Base-by-base conservation (phyloP, 2,797 vertebrate genomes). In the Psittacula echo region DNA sequence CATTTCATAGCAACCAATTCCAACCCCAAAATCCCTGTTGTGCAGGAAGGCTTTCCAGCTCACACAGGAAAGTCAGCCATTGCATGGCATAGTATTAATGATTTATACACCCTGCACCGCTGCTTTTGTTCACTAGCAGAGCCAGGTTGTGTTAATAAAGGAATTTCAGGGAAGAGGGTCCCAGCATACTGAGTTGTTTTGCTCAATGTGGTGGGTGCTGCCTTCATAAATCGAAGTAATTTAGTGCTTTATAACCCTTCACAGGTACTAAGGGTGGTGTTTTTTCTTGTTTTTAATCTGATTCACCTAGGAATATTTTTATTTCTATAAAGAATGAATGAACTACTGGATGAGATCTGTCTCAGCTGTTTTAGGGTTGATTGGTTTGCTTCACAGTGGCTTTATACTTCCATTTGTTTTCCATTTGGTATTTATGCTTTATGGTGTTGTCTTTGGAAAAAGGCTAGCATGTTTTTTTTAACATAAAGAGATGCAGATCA, bases 201-300 rank as follows among this genome's bases (percentile, higher is more conserved):
- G 96, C 96, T 96, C 95, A 88, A 9, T 89, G 91, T 45, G 0
- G 72, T 89, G 90, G 70, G 87, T 80, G 93, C 94, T 94, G 87
- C 95, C 94, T 96, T 93, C 96, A 97, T 98, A 97, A 98, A 98
- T 98, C 97, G 97, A 89, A 96, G 86, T 95, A 95, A 96, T 97
- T 96, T 92, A 92, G 91, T 91, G 94, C 94, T 97, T 97, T 97
- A 93, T 95, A 96, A 62, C 94, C 87, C 95, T 93, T 88, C 97
- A 45, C 87, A 89, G 92, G 79, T 74, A 73, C 84, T 62, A 66
- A 94, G 88, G 67, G 68, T 75, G 82, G 47, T 32, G 11, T 9
- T 12, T 37, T 20, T 7, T 13, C 1, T 12, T 73, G 70, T 74
- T 90, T 74, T 95, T 54, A 97, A 95, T 96, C 96, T 90, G 92